Percentiles rank a stretch among this genome's conserved stretches.
Evolutionary conservation across 2,113 vertebrate genomes (phyloP).

Genomic region (Ptilorrhoa leucosticta): DNA sequence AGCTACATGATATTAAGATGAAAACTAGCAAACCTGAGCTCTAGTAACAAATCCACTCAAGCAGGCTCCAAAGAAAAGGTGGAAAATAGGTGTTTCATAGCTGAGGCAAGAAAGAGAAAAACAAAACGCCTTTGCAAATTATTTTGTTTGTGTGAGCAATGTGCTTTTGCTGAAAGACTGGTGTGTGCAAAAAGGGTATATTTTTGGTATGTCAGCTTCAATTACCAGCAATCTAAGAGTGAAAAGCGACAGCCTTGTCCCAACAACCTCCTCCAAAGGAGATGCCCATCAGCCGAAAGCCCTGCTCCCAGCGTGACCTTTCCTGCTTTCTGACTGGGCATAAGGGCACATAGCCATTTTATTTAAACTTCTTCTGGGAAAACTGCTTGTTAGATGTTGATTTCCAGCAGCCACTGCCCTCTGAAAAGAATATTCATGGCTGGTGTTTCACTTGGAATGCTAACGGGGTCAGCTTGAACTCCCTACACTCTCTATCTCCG

Average conservation of each 20-base stretch:
- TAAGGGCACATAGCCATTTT: neutral
- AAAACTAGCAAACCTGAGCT: slow-evolving; percentile 8
- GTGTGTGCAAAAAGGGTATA: neutral
- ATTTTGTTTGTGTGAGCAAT: slow-evolving; percentile 1
- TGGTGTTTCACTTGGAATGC: neutral
- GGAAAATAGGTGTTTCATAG: neutral
- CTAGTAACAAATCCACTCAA: neutral
- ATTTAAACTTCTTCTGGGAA: slow-evolving; percentile 7
- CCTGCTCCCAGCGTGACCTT: neutral
- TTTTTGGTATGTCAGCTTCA: slow-evolving; percentile 44
- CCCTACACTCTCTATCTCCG: neutral
- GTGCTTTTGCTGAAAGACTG: neutral
- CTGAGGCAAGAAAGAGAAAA: neutral
- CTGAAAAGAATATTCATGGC: slow-evolving; percentile 7
- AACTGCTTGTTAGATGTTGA: neutral
- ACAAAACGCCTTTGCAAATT: neutral
- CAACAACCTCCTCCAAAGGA: slow-evolving; percentile 16
- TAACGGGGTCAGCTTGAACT: neutral
- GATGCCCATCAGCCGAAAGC: neutral
- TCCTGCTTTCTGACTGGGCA: neutral
- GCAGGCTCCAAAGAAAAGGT: neutral
- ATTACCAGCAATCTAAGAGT: slow-evolving; percentile 2
- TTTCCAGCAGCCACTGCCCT: neutral
- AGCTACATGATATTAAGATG: neutral
- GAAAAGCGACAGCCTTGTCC: slow-evolving; percentile 22